Percentiles rank a stretch among this genome's conserved stretches.
These are phyloP conservation scores for Eueides isabella DNA, from an alignment of 1,140 invertebrate species.

Conservation along the genomic window DNA sequence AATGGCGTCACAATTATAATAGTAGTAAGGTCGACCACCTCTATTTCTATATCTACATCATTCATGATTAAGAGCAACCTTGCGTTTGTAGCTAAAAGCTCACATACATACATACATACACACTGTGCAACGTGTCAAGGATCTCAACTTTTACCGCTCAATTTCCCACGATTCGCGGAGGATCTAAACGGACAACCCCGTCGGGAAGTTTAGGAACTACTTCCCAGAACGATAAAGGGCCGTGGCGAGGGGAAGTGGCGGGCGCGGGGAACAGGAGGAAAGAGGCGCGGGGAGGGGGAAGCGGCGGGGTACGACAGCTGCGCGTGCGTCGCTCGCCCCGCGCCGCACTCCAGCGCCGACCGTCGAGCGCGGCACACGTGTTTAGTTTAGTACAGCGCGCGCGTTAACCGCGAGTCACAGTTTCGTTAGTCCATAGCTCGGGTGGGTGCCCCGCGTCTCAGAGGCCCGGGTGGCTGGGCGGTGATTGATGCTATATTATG, in stretches of 20 bases:
- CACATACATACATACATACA: constrained; percentile 25
- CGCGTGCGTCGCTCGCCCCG: constrained; percentile 68
- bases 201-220: constrained; percentile 80
- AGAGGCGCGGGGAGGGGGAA: constrained; percentile 49
- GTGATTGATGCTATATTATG: constrained; percentile 79
- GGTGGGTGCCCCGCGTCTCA: constrained; percentile 54
- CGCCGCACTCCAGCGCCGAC: constrained; percentile 63
- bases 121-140: constrained; percentile 70
- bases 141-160: constrained; percentile 64
- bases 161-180: constrained; percentile 59
- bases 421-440: constrained; percentile 42
- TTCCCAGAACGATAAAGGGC: constrained; percentile 81
- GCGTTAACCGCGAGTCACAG: constrained; percentile 7
- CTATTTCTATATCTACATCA: constrained; percentile 24
- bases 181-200: constrained; percentile 58
- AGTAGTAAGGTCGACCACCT: constrained; percentile 38
- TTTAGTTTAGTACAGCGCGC: constrained; percentile 17
- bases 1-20: constrained; percentile 18
- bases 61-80: constrained; percentile 49
- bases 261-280: constrained; percentile 63
- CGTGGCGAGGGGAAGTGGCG: constrained; percentile 49
- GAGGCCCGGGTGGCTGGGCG: constrained; percentile 75
- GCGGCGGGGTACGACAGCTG: constrained; percentile 64
- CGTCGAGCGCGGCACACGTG: constrained; percentile 45
- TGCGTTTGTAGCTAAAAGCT: constrained; percentile 58